Percentiles rank a stretch among this genome's conserved stretches.
Evolutionary conservation across 2,888 invertebrate genomes (phyloP).

Genomic region (Autographa pulchrina): DNA sequence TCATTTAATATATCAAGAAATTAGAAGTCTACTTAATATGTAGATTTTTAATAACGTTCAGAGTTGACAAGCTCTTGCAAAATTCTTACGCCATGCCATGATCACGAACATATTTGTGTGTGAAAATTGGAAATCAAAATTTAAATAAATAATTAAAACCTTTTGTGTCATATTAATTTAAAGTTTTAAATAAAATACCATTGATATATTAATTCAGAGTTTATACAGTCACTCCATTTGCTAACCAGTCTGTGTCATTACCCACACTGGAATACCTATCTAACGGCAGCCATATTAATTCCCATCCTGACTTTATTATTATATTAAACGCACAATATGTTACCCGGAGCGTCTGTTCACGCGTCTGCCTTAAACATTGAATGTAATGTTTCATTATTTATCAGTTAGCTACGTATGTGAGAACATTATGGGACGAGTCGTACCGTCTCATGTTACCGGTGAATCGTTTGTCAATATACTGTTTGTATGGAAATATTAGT

Average conservation of each 20-base stretch:
- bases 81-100: no score
- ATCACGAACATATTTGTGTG: no score
- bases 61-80: no score
- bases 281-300: slow-evolving; percentile 44
- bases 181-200: no score
- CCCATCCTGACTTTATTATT: slow-evolving; percentile 44
- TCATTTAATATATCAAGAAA: no score
- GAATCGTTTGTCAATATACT: neutral
- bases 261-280: slow-evolving; percentile 31
- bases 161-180: no score
- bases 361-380: slow-evolving; percentile 41
- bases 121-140: no score
- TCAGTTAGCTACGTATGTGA: neutral
- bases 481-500: neutral
- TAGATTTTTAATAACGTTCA: no score
- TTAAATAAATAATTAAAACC: neutral
- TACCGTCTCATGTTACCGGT: slow-evolving; percentile 1
- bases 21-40: no score
- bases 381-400: slow-evolving; percentile 7
- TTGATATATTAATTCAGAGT: neutral
- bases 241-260: slow-evolving; percentile 30
- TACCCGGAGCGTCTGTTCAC: slow-evolving; percentile 23
- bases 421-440: slow-evolving; percentile 5
- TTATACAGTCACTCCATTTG: slow-evolving; percentile 30
- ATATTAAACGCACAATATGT: slow-evolving; percentile 42